Conservation (phyloP, 2,797 vertebrate species). For the Paramormyrops hopkinsi region DNA sequence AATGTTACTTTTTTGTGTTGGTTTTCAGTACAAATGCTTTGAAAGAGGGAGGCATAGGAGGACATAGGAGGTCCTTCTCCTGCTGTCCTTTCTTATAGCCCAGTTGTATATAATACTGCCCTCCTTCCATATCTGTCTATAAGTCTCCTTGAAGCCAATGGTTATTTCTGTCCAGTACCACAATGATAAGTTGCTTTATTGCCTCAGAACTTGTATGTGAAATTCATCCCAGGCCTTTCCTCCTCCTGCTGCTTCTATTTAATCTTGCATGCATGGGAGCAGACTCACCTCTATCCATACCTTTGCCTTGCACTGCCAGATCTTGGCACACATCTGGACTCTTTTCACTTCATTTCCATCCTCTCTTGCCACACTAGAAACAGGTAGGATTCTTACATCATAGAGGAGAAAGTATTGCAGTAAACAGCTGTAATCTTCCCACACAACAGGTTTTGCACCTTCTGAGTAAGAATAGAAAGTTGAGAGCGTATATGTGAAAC, state of each 20-base stretch:
- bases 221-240: not conserved
- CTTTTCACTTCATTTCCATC: not conserved
- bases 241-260: not conserved
- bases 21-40: not conserved
- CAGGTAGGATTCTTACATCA: not conserved
- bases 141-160: not conserved
- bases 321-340: not conserved
- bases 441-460: conserved; percentile 2
- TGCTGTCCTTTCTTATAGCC: not conserved
- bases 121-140: not conserved
- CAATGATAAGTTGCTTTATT: not conserved
- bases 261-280: not conserved
- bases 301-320: not conserved
- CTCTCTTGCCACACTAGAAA: not conserved
- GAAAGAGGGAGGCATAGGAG: not conserved
- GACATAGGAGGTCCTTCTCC: not conserved
- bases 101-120: not conserved
- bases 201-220: not conserved
- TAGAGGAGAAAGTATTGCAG: not conserved
- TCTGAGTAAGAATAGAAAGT: conserved; percentile 5
- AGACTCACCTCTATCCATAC: not conserved
- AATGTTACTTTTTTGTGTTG: not conserved
- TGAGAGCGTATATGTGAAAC: not conserved
- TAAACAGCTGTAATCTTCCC: not conserved
- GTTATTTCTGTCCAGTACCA: not conserved